Evolutionary conservation across 2,888 invertebrate species (phyloP).

Genomic region (Melanophora roralis): DNA sequence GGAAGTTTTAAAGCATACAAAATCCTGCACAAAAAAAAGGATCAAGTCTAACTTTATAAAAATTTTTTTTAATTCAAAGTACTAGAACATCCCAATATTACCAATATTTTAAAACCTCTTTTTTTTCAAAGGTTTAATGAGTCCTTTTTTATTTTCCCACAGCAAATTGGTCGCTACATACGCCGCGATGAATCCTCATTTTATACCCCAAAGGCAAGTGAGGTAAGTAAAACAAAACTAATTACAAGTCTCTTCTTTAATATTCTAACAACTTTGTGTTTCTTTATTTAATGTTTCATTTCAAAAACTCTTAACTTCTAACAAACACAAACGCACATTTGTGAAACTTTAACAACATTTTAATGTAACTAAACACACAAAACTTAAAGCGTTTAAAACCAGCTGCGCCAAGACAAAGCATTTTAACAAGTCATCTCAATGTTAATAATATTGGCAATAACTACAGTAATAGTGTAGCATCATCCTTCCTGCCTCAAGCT

Average conservation of each 20-base stretch:
- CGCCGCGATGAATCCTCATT: slow-evolving; percentile 72
- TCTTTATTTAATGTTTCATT: neutral
- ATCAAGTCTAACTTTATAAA: too few relatives aligned
- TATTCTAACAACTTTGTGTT: neutral
- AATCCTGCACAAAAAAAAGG: too few relatives aligned
- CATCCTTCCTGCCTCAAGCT: neutral
- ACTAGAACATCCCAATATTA: too few relatives aligned
- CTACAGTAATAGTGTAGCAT: slow-evolving; percentile 46
- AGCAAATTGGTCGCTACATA: slow-evolving; percentile 74
- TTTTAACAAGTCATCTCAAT: slow-evolving; percentile 62
- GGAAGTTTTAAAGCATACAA: too few relatives aligned
- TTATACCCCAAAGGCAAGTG: slow-evolving; percentile 69
- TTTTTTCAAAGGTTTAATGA: neutral
- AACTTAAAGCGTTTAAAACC: slow-evolving; percentile 48
- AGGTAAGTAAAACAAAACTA: slow-evolving; percentile 67
- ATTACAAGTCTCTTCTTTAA: neutral
- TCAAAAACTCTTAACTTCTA: slow-evolving; percentile 1
- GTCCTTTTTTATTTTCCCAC: slow-evolving; percentile 53
- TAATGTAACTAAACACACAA: neutral
- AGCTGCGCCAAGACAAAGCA: slow-evolving; percentile 40
- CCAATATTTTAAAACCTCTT: too few relatives aligned
- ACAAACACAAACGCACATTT: slow-evolving; percentile 50
- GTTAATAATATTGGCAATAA: slow-evolving; percentile 51
- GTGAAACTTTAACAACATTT: slow-evolving; percentile 8
- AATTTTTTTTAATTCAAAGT: too few relatives aligned